Evolutionary conservation across 2,113 vertebrate genomes (phyloP), one percentile per base, ranked within the genome.

Genomic region (Gavialis gangeticus): DNA sequence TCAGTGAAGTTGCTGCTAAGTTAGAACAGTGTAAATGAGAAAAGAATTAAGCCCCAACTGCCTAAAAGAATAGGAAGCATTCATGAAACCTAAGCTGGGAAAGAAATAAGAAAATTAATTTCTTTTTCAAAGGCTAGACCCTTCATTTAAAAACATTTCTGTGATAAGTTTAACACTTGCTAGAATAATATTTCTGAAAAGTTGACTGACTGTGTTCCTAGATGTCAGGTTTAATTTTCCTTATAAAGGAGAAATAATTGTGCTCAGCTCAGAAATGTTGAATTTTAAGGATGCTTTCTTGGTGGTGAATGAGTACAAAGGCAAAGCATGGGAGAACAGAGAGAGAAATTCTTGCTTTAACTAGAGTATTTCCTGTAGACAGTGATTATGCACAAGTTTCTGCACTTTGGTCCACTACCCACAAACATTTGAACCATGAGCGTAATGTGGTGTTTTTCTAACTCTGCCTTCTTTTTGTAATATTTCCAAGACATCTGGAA

Each of bases 331-430:
- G 86, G 92, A 89, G 22, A 64, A 78, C 66, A 4, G 1, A 56
- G 62, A 84, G 95, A 85, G 94, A 93, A 94, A 79, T 91, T 92
- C 82, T 93, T 96, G 80, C 27, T 25, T 94, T 92, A 92, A 91
- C 4, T 1, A 67, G 85, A 88, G 69, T 96, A 91, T 94, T 95
- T 95, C 93, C 80, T 93, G 90, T 90, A 95, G 96, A 94, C 94
- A 90, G 82, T 94, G 95, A 96, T 94, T 96, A 85, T 88, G 87
- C 96, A 81, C 73, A 91, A 69, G 96, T 96, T 92, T 96, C 85
- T 96, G 95, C 95, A 97, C 95, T 97, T 97, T 64, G 93, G 79
- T 95, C 86, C 94, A 66, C 91, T 89, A 79, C 81, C 84, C 85
- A 85, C 84, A 95, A 92, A 84, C 87, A 84, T 90, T 88, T 94